These are phyloP conservation scores for Mechanitis mazaeus DNA, from an alignment of 2,888 invertebrate genomes.

Conservation along the genomic window DNA sequence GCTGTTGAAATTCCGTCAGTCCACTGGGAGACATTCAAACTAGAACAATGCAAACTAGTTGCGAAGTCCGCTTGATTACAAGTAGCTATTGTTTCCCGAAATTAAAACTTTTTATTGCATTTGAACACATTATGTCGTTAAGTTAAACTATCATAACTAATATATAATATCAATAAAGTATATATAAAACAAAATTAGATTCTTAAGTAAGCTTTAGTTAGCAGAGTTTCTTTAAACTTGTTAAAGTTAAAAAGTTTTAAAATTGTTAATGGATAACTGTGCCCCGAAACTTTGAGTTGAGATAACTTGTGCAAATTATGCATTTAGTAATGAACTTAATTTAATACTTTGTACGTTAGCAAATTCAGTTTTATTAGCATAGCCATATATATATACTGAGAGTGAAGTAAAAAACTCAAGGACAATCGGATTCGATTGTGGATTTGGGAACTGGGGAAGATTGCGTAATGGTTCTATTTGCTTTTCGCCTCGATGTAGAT, in stretches of 20 bases:
- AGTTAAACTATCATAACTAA: too few species aligned
- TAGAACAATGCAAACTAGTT: conserved; percentile 29
- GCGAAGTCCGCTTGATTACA: conserved; percentile 29
- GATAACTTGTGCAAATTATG: neutral
- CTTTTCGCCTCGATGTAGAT: conserved; percentile 22
- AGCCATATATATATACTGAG: neutral
- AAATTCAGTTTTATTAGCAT: neutral
- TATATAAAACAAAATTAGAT: too few species aligned
- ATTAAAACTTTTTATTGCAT: conserved; percentile 27
- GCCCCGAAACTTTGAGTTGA: neutral
- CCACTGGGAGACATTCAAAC: conserved; percentile 27
- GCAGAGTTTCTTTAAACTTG: neutral
- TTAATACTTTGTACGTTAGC: neutral
- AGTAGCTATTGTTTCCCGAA: conserved; percentile 25
- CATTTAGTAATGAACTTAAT: neutral
- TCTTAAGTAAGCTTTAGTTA: too few species aligned
- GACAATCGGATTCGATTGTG: conserved; percentile 1
- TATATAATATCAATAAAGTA: too few species aligned
- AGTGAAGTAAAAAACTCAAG: conserved; percentile 1
- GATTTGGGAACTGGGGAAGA: conserved; percentile 8
- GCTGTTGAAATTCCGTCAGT: conserved; percentile 26
- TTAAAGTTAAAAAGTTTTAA: neutral
- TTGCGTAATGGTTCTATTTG: conserved; percentile 10
- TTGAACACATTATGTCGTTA: conserved; percentile 20
- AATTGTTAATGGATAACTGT: conserved; percentile 2